Evolutionary conservation across 1,140 invertebrate species (phyloP), one percentile per base, ranked within the genome.

Genomic region (Caenorhabditis tropicalis): DNA sequence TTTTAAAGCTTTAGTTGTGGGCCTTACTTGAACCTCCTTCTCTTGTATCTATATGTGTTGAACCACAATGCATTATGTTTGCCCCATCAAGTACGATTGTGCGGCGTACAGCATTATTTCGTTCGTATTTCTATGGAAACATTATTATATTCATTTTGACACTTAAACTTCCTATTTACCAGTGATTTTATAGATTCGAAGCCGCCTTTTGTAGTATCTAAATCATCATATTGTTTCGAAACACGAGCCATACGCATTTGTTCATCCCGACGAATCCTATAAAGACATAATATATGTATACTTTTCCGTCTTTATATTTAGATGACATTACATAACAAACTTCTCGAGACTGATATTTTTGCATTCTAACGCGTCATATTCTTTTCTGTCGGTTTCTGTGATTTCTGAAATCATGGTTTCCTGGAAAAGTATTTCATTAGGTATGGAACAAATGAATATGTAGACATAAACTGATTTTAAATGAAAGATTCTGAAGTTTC

Each of bases 1-100:
- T 19, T 51, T 51, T 51, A 60, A 29, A 60, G 10, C 24, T 60
- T 31, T 31, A 46, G 1, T 46, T 10, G 6, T n/a, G 6, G 2
- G 27, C 53, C 2, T 27, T 56, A n/a, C 7, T 10, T 29, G 39
- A 43, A 56, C 21, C 24, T 10, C 53, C 53, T 27, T 43, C 36
- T 43, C 65, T 74, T n/a, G 19, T 39, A 31, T 74, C 65, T 12
- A 0, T 12, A 31, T 43, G 15, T 7, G n/a, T 1, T 43, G 65
- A 74, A 19, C 65, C 65, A 24, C 33, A 43, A 74, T 74, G 65
- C 65, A 74, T 74, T 4, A 74, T 29, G n/a, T 74, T 74, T 10
- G 65, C 65, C 6, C 65, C 65, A n/a, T 74, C 65, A 27, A 74
- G 43, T 0, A 74, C 65, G 12, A 74, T 74, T n/a, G 65, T 74